phyloP scores from a whole-genome alignment of 2,888 invertebrate genomes.

The Agriotes lineatus region DNA sequence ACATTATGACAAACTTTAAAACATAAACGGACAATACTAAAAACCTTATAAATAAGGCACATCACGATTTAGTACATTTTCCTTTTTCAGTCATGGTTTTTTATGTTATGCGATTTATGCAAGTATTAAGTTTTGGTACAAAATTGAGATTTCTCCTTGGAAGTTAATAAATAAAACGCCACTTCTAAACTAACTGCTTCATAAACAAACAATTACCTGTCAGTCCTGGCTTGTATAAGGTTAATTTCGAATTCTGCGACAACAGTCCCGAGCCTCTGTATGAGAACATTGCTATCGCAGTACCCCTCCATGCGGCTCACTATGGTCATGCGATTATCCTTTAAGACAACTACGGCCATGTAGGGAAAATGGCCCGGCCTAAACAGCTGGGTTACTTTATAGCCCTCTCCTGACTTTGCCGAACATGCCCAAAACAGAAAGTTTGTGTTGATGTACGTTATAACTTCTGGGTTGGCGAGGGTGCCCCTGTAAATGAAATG shows the following conservation, averaged over 20 bases:
- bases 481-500: slow-evolving; percentile 73
- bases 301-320: slow-evolving; percentile 84
- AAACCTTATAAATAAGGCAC: too few species aligned
- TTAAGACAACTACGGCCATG: slow-evolving; percentile 89
- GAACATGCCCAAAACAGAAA: slow-evolving; percentile 96
- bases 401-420: slow-evolving; percentile 89
- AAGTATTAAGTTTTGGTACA: too few species aligned
- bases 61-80: too few species aligned
- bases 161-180: not conserved
- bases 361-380: slow-evolving; percentile 87
- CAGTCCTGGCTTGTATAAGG: slow-evolving; percentile 87
- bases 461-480: slow-evolving; percentile 78
- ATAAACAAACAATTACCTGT: slow-evolving; percentile 71
- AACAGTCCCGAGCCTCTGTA: slow-evolving; percentile 80
- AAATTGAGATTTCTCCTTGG: too few species aligned
- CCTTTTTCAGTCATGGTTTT: too few species aligned
- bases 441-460: slow-evolving; percentile 84
- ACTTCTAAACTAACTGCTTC: not conserved
- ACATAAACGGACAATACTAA: too few species aligned
- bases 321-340: slow-evolving; percentile 90
- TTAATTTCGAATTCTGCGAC: slow-evolving; percentile 90
- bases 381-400: slow-evolving; percentile 90
- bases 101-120: too few species aligned
- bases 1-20: too few species aligned
- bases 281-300: slow-evolving; percentile 78